Evolutionary conservation across 2,797 vertebrate genomes (phyloP).

Genomic region (Arremon aurantiirostris): DNA sequence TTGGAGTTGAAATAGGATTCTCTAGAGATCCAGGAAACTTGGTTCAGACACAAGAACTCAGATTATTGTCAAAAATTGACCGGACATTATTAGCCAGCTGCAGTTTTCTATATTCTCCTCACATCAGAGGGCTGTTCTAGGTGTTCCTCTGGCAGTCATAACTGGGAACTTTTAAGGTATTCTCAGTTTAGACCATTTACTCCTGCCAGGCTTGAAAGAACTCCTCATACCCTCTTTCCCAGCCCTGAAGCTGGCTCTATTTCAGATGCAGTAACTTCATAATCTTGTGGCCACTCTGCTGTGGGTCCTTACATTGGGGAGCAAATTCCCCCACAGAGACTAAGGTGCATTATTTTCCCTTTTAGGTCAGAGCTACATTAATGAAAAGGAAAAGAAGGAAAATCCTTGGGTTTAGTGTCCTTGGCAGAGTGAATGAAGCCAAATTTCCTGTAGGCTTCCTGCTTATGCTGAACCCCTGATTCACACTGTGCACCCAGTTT

Average conservation of each 20-base stretch:
- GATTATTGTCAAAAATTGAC: not conserved
- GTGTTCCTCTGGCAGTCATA: not conserved
- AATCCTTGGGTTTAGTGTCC: not conserved
- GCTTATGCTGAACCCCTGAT: not conserved
- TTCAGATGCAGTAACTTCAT: not conserved
- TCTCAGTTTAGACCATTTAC: not conserved
- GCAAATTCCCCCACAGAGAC: not conserved
- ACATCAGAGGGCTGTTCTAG: not conserved
- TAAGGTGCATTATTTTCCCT: not conserved
- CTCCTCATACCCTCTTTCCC: not conserved
- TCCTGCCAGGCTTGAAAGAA: not conserved
- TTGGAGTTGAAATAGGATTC: not conserved
- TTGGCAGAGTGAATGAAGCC: not conserved
- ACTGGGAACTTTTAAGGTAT: not conserved
- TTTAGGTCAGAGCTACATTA: not conserved
- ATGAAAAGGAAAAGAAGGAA: not conserved
- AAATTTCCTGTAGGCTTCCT: not conserved
- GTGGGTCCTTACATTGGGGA: not conserved
- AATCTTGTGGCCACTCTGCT: not conserved
- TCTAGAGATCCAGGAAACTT: not conserved
- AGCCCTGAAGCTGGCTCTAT: not conserved
- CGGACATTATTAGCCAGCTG: not conserved
- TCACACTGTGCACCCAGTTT: rapidly evolving
- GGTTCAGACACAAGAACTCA: not conserved
- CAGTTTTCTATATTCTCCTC: not conserved